Conservation (phyloP, 2,797 vertebrate species). For the Malurus leucopterus region DNA sequence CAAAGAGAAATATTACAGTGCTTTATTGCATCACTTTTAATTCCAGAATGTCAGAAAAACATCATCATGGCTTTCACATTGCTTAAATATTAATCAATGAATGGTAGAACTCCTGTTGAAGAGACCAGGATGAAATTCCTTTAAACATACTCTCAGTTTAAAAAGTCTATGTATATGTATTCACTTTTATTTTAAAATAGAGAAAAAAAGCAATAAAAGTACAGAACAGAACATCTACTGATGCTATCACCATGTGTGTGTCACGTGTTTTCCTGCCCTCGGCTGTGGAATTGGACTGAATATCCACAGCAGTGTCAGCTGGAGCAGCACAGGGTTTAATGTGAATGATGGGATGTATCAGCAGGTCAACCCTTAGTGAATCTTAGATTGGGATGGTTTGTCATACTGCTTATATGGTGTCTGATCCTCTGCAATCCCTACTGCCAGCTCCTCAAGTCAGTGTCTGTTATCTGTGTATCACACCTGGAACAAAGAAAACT, state of each 20-base stretch:
- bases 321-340: rapidly evolving
- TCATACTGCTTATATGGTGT: background rate
- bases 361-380: background rate
- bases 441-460: background rate
- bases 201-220: background rate
- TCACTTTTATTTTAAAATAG: background rate
- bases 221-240: background rate
- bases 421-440: background rate
- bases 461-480: background rate
- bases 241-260: background rate
- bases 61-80: background rate
- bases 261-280: background rate
- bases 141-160: background rate
- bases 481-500: background rate
- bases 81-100: background rate
- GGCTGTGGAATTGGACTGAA: background rate
- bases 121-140: background rate
- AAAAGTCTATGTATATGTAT: background rate
- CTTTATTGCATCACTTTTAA: background rate
- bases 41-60: background rate
- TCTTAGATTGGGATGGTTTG: background rate
- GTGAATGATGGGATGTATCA: rapidly evolving
- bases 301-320: background rate
- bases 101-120: background rate
- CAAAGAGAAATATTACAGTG: background rate